Percentiles rank a stretch among this genome's conserved stretches.
Conservation (phyloP, 2,797 vertebrate species). For the Spinibarbus caldwelli region DNA sequence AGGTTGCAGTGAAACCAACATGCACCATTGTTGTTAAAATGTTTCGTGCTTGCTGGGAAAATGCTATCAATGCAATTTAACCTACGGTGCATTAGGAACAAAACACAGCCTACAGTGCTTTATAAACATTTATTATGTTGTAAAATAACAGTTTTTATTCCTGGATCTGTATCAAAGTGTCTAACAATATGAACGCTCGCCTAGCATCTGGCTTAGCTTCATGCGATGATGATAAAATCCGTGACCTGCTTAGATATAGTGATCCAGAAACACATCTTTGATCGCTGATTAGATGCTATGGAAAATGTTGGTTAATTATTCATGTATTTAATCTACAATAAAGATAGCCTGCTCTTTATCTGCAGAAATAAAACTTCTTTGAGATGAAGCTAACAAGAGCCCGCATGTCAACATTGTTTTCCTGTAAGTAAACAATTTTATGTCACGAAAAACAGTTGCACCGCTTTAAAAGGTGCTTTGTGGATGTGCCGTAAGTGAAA, state of each 20-base stretch:
- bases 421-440: constrained; percentile 20
- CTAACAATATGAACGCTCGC: background rate
- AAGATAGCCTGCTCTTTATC: background rate
- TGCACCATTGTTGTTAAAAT: background rate
- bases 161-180: background rate
- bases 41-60: background rate
- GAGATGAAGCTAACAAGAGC: constrained; percentile 5
- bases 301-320: constrained; percentile 29
- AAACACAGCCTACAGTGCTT: background rate
- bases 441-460: constrained; percentile 4
- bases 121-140: constrained; percentile 13
- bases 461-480: constrained; percentile 11
- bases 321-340: background rate
- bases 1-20: background rate
- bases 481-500: background rate
- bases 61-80: background rate
- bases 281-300: constrained; percentile 14
- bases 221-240: background rate
- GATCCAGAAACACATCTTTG: background rate
- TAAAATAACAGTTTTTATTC: background rate
- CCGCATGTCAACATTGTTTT: constrained; percentile 8
- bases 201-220: constrained; percentile 13
- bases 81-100: background rate
- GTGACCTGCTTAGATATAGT: background rate
- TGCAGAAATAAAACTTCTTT: constrained; percentile 5